phyloP scores from a whole-genome alignment of 2,113 vertebrate species.

The Castor canadensis region DNA sequence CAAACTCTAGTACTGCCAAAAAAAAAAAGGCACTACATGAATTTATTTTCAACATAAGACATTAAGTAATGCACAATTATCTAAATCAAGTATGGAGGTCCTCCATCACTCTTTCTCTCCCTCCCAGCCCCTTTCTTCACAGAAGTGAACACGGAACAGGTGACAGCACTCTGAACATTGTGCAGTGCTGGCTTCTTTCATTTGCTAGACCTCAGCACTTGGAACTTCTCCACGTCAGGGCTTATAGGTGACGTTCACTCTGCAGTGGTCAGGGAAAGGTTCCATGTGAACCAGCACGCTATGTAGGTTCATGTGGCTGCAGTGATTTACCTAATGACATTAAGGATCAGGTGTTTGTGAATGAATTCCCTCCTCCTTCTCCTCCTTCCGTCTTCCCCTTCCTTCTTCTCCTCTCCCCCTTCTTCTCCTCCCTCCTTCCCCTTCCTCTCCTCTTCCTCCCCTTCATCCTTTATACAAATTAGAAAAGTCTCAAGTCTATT shows the following conservation, averaged over 20 bases:
- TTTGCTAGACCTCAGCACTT: not conserved
- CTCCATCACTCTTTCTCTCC: not conserved
- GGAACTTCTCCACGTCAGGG: not conserved
- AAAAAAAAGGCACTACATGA: no score
- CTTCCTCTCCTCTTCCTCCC: not conserved
- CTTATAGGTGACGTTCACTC: not conserved
- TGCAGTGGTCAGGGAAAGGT: not conserved
- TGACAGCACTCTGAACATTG: rapidly evolving
- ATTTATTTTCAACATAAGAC: not conserved
- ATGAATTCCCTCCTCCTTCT: not conserved
- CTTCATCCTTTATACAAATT: not conserved
- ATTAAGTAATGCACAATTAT: not conserved
- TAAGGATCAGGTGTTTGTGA: not conserved
- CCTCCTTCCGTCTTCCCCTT: no score
- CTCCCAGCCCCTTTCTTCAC: not conserved
- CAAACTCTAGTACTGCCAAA: no score
- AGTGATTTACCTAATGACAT: not conserved
- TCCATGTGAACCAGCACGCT: no score
- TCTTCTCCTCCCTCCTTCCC: rapidly evolving
- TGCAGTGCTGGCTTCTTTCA: not conserved
- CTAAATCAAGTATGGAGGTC: not conserved
- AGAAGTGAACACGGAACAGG: not conserved
- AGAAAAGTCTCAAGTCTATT: not conserved
- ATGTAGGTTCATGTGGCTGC: rapidly evolving
- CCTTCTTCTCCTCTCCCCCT: no score